Base-by-base conservation (phyloP, 2,113 vertebrate species). In the Pituophis catenifer region DNA sequence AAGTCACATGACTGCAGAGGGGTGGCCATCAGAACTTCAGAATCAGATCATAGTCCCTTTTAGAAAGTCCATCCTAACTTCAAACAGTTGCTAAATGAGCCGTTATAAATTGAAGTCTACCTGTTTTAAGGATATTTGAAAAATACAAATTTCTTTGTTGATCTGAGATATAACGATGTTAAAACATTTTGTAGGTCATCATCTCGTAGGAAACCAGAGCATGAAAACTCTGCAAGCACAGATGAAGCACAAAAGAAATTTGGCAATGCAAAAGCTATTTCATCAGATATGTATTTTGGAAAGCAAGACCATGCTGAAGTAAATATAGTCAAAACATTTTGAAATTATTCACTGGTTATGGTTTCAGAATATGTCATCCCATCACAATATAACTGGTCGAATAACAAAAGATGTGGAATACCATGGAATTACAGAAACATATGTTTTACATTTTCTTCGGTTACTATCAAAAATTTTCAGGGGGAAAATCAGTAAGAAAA, bases 251-350 rank as follows among this genome's bases (percentile, higher is more conserved):
- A 98, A 95, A 99, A 97, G 92, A 99, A 99, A 95, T 99, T 99
- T 95, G 99, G 99, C 90, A 96, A 98, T 0, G 97, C 97, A 89
- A 99, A 99, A 97, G 98, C 99, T 75, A 99, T 99, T 93, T 99
- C 99, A 0, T 99, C 99, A 38, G 99, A 99, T 92, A 99, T 99
- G 99, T 99, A 98, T 96, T 99, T 99, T 89, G 99, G 99, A 93
- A 99, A 98, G 94, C 99, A 99, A 91, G 98, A 98, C 89, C 96
- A 97, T 55, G 96, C 98, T 55, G 99, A 99, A 93, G 99, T 99
- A 95, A 97, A 98, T 59, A 38, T 44, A 23, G 6, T 1, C 52
- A 90, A 58, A 89, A 2, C 52, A 6, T 57, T 86, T 29, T 5
- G 8, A 48, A n/a, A 12, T 86, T 48, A 57, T 86, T 75, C 62